Base-by-base conservation (phyloP, 2,888 invertebrate genomes). In the Eupithecia abbreviata region DNA sequence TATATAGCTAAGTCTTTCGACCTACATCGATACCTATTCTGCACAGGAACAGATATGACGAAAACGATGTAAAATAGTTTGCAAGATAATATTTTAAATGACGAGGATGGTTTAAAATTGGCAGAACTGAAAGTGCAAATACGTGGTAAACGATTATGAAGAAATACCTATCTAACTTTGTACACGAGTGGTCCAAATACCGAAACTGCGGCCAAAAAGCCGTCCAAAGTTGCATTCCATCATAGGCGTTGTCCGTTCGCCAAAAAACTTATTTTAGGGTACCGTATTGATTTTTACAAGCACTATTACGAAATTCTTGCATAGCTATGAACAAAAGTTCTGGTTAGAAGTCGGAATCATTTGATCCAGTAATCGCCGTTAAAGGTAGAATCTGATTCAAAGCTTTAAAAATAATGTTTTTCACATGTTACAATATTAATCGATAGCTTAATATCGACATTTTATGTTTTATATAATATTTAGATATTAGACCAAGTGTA, bases 161-260 rank as follows among this genome's bases (percentile, higher is more conserved):
- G 55, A 58, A 58, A 58, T 66, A 42, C 42, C 76, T 78, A 84
- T 82, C 74, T 77, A 84, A 79, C 73, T 70, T 79, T 78, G 77
- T 80, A 76, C 79, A 77, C 78, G 81, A 82, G 75, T 81, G 82
- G 81, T 81, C 79, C 80, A 77, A 83, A 84, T 79, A 82, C 79
- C 75, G 73, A 84, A 83, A 83, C 74, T 82, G 78, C 83, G 80
- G 81, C 84, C 86, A 88, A 90, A 90, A 91, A 90, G 88, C 82
- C 82, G 87, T 84, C 82, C 85, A 82, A 82, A 85, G 85, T 88
- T 78, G 82, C 92, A 93, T 93, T 93, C 93, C 93, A 80, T 92
- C 92, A 93, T 93, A 93, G 91, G 89, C 90, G 86, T 84, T 81
- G 79, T 80, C 87, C 83, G 85, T 83, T 85, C 77, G 74, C 84